Evolutionary conservation across 1,140 invertebrate genomes (phyloP).

Genomic region (Druon quercuslanigerum): DNA sequence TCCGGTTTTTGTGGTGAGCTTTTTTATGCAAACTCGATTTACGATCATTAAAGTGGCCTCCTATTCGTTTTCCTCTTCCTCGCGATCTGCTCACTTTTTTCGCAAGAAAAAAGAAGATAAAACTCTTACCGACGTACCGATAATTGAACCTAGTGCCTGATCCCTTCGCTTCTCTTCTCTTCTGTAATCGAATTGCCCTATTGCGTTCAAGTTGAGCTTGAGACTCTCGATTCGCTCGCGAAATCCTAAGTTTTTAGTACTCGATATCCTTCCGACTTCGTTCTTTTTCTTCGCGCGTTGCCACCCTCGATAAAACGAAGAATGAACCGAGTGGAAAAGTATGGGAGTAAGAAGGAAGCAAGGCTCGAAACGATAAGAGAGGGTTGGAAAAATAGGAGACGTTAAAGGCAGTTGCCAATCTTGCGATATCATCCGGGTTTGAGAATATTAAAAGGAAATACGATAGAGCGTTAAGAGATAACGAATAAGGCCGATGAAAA

Average conservation of each 20-base stretch:
- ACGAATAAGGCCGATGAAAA: conserved; percentile 29
- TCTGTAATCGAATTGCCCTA: conserved; percentile 68
- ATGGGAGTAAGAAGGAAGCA: conserved; percentile 36
- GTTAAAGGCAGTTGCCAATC: conserved; percentile 52
- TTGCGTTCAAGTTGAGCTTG: conserved; percentile 58
- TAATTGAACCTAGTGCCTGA: conserved; percentile 66
- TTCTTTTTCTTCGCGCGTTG: conserved; percentile 51
- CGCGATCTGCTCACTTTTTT: conserved; percentile 50
- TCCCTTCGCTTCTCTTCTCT: conserved; percentile 38
- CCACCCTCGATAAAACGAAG: conserved; percentile 55
- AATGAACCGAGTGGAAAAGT: conserved; percentile 40
- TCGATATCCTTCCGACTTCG: conserved; percentile 40
- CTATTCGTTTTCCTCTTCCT: conserved; percentile 54
- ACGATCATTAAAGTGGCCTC: conserved; percentile 53
- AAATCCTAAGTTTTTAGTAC: conserved; percentile 66
- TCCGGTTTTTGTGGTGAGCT: background rate
- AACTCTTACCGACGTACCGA: conserved; percentile 54
- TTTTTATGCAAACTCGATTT: conserved; percentile 57
- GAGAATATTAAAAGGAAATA: conserved; percentile 54
- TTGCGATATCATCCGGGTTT: conserved; percentile 53
- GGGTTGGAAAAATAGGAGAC: conserved; percentile 1
- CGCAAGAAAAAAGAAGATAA: conserved; percentile 53
- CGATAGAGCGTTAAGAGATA: conserved; percentile 35
- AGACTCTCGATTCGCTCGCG: conserved; percentile 63
- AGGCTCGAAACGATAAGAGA: conserved; percentile 44